Percentiles rank a stretch among this genome's conserved stretches.
Evolutionary conservation across 2,797 vertebrate species (phyloP).

Genomic region (Todus mexicanus): DNA sequence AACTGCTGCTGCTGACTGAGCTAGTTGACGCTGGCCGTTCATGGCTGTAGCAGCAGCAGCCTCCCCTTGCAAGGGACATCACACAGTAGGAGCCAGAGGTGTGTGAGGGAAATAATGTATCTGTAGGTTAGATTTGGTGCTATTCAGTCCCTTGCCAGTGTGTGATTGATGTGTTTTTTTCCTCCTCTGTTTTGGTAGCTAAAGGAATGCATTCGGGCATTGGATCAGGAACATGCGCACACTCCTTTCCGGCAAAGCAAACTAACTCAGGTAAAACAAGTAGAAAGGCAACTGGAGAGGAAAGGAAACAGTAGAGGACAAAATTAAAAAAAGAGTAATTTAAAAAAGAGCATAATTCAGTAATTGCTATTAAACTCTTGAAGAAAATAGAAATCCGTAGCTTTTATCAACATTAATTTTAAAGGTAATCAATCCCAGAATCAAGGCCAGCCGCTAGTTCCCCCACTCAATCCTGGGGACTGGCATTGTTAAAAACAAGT

Average conservation of each 20-base stretch:
- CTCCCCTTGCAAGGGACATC: background rate
- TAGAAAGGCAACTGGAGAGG: background rate
- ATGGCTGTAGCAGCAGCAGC: background rate
- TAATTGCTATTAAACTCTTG: background rate
- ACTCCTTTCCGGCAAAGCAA: conserved; percentile 94
- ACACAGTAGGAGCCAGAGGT: background rate
- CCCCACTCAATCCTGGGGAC: background rate
- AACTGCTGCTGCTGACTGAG: background rate
- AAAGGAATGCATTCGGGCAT: conserved; percentile 91
- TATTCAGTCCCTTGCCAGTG: background rate
- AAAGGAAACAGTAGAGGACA: background rate
- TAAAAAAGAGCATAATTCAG: background rate
- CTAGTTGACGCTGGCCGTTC: background rate
- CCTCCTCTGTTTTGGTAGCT: conserved; percentile 71
- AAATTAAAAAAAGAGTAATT: background rate
- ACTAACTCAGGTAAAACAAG: conserved; percentile 83
- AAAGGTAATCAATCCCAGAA: background rate
- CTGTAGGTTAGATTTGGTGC: background rate
- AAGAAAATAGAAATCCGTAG: background rate
- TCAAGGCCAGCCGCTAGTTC: background rate
- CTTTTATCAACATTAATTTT: background rate
- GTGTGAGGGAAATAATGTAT: background rate
- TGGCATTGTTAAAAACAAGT: background rate
- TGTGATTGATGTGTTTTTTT: background rate
- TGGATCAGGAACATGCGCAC: conserved; percentile 87